Conservation (phyloP, 2,888 invertebrate species). For the Acholoe squamosa region DNA sequence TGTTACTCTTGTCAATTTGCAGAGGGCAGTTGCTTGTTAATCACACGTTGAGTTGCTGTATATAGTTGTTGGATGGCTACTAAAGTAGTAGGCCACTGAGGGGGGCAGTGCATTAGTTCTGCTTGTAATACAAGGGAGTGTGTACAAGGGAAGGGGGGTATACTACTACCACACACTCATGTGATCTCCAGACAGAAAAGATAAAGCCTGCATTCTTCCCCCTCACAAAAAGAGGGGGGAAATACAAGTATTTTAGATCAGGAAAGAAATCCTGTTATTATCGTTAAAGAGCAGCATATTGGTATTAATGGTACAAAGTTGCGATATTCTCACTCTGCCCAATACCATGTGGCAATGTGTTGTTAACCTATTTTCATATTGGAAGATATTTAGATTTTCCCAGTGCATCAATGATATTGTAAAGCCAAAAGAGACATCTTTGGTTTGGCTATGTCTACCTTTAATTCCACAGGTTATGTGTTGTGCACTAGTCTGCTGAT, state of each 20-base stretch:
- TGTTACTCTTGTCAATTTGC: background rate
- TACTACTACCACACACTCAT: background rate
- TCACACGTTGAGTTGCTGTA: conserved; percentile 35
- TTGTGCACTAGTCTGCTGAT: conserved; percentile 47
- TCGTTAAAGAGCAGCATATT: background rate
- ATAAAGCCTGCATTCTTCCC: background rate
- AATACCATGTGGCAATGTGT: background rate
- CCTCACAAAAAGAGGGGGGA: background rate
- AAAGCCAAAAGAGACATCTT: conserved; percentile 3
- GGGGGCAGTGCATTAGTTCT: background rate
- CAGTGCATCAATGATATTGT: conserved; percentile 6
- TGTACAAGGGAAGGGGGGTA: background rate
- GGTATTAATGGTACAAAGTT: background rate
- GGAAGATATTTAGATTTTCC: background rate
- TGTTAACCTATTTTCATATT: background rate
- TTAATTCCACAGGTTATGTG: conserved; percentile 53
- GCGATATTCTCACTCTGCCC: background rate
- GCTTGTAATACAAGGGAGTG: background rate
- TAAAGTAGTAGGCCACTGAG: background rate
- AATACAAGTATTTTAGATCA: conserved; percentile 40
- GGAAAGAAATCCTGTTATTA: background rate
- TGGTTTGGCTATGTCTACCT: conserved; percentile 23
- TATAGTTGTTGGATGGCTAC: conserved; percentile 31
- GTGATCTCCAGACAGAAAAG: conserved; percentile 11
- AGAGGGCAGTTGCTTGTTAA: background rate